A percentile compares a stretch with the other conserved stretches of the same genome.
Evolutionary conservation across 2,888 invertebrate genomes (phyloP).

Genomic region (Erpobdella octoculata): DNA sequence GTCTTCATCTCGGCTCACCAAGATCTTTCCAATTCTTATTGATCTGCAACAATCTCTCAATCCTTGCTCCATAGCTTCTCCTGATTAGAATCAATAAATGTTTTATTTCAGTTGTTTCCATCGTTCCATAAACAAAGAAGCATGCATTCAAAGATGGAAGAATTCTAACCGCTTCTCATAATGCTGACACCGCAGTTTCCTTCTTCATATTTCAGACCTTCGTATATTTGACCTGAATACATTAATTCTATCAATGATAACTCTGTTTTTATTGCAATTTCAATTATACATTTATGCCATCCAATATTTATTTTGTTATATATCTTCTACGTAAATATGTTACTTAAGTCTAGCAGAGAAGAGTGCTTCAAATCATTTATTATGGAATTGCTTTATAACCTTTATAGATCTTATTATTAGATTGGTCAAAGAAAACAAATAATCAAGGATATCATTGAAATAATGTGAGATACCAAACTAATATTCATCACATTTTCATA

Average conservation of each 20-base stretch:
- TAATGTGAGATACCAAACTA: no score
- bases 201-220: slow-evolving; percentile 86
- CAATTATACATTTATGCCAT: background rate
- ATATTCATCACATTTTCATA: background rate
- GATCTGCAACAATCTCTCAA: slow-evolving; percentile 89
- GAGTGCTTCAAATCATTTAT: no score
- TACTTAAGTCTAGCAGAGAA: no score
- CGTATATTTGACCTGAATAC: slow-evolving; percentile 67
- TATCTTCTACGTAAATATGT: no score
- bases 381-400: no score
- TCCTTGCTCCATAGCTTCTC: slow-evolving; percentile 81
- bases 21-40: slow-evolving; percentile 93
- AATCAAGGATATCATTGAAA: no score
- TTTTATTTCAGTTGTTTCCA: background rate
- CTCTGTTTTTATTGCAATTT: background rate
- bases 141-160: background rate
- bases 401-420: no score
- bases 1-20: slow-evolving; percentile 90
- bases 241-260: background rate
- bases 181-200: slow-evolving; percentile 98
- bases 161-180: slow-evolving; percentile 58
- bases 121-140: background rate
- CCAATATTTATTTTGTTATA: background rate
- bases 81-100: slow-evolving; percentile 38
- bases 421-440: no score